Evolutionary conservation across 2,113 vertebrate species (phyloP).

Genomic region (Nesospiza acunhae): DNA sequence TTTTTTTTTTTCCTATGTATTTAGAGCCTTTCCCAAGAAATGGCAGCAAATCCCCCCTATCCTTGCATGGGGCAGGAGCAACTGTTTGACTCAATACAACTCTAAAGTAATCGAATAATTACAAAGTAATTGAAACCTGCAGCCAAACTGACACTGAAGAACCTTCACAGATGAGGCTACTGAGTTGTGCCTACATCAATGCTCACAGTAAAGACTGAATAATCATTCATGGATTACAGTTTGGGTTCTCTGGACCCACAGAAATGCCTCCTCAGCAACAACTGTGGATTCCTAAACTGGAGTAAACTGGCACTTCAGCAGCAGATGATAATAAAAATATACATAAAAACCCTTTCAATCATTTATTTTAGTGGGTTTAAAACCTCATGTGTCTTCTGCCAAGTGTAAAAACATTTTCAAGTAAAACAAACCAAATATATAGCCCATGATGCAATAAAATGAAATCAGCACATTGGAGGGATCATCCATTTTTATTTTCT

Average conservation of each 20-base stretch:
- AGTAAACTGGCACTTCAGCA: neutral
- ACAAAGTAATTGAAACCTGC: neutral
- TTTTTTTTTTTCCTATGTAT: neutral
- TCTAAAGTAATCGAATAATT: neutral
- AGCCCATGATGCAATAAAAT: neutral
- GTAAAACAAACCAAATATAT: neutral
- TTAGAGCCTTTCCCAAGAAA: neutral
- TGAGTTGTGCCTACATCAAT: neutral
- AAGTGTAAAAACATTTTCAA: neutral
- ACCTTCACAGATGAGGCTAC: neutral
- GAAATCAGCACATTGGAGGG: neutral
- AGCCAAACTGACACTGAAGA: neutral
- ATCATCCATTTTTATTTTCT: constrained; percentile 39
- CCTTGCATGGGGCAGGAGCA: neutral
- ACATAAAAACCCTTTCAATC: neutral
- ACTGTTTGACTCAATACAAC: neutral
- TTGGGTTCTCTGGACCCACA: neutral
- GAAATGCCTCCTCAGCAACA: neutral
- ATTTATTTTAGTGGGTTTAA: constrained; percentile 2
- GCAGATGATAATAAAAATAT: neutral
- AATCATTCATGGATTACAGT: neutral
- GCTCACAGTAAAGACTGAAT: neutral
- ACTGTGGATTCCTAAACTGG: neutral
- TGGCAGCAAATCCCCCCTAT: neutral
- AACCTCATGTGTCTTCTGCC: neutral